phyloP scores from a whole-genome alignment of 2,888 invertebrate genomes.

The Idaea aversata region DNA sequence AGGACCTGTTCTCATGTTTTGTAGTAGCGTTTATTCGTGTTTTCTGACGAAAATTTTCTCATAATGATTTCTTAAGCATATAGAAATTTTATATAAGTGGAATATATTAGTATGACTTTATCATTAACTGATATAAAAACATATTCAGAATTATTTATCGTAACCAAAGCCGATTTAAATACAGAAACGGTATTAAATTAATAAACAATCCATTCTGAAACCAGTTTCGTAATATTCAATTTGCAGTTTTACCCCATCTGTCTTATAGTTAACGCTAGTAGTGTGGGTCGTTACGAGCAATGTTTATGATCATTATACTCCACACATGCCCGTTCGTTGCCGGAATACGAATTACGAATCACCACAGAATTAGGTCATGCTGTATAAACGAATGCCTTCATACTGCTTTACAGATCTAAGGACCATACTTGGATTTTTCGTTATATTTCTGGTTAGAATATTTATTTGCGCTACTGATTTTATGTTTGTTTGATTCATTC shows the following conservation, averaged over 20 bases:
- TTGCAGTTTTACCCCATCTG: not conserved
- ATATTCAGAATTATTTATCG: not conserved
- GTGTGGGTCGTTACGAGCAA: conserved; percentile 2
- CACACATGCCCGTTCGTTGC: not conserved
- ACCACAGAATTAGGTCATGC: conserved; percentile 4
- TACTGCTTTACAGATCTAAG: not conserved
- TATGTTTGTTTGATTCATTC: not conserved
- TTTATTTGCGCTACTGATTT: not conserved
- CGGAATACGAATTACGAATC: conserved; percentile 6
- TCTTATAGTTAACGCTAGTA: not conserved
- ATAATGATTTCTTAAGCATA: too few species aligned
- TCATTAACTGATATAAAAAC: not conserved
- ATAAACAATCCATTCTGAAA: not conserved
- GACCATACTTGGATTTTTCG: not conserved
- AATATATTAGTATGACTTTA: too few species aligned
- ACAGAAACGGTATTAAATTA: not conserved
- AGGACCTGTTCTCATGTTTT: not conserved
- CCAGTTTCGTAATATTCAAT: not conserved
- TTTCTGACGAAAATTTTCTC: not conserved
- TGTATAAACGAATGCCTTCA: conserved; percentile 2
- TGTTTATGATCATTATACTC: conserved; percentile 6
- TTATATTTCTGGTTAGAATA: not conserved
- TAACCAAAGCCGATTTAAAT: not conserved
- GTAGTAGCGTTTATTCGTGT: not conserved
- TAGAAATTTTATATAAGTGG: too few species aligned